phyloP scores from a whole-genome alignment of 2,113 vertebrate genomes.

The Candoia aspera region DNA sequence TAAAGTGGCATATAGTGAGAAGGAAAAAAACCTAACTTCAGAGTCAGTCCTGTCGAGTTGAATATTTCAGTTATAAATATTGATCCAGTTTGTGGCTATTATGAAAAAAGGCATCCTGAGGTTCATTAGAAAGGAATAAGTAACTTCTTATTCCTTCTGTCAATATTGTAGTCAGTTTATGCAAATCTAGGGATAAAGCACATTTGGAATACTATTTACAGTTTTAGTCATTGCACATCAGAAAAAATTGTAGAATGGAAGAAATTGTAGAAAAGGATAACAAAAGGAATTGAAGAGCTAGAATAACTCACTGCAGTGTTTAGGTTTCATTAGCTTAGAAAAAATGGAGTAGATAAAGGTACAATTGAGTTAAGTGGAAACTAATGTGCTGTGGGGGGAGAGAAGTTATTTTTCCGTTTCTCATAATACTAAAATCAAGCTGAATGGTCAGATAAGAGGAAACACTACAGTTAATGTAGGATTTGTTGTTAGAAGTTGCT shows the following conservation, averaged over 20 bases:
- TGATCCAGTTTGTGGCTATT: background rate
- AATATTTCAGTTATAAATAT: background rate
- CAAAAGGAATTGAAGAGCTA: background rate
- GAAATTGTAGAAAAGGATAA: background rate
- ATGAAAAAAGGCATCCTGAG: background rate
- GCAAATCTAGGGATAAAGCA: background rate
- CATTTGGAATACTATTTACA: background rate
- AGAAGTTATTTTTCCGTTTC: background rate
- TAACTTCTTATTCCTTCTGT: too few relatives aligned
- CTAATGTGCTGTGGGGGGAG: background rate
- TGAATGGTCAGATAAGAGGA: background rate
- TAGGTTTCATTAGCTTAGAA: background rate
- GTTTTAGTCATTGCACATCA: background rate
- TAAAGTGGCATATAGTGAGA: background rate
- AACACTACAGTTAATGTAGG: background rate
- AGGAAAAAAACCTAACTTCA: background rate
- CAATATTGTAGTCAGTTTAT: too few relatives aligned
- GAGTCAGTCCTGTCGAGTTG: background rate
- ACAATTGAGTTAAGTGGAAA: background rate
- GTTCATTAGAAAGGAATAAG: background rate
- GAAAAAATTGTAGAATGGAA: background rate
- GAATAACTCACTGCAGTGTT: background rate
- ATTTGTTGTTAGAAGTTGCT: background rate
- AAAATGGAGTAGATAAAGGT: background rate
- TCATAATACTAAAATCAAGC: background rate